phyloP scores from a whole-genome alignment of 2,797 vertebrate genomes.

The Darevskia nairensis region DNA sequence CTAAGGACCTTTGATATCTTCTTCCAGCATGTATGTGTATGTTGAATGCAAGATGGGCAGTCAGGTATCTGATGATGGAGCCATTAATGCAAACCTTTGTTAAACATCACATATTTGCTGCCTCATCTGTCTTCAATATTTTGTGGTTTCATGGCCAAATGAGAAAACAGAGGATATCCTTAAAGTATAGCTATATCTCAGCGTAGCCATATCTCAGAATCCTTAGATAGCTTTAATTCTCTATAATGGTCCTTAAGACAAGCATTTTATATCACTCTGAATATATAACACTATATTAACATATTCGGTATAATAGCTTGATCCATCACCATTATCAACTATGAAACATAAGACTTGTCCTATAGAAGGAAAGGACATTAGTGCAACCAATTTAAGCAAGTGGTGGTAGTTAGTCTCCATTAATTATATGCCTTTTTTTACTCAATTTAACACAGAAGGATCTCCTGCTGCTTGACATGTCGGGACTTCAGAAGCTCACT shows the following conservation, averaged over 20 bases:
- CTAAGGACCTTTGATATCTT: background rate
- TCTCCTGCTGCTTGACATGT: background rate
- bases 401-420: background rate
- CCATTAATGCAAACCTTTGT: background rate
- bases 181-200: background rate
- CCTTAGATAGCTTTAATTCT: conserved; percentile 2
- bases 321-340: background rate
- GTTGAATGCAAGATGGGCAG: no score
- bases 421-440: conserved; percentile 6
- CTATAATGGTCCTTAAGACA: background rate
- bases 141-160: background rate
- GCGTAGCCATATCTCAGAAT: background rate
- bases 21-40: background rate
- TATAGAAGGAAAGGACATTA: conserved; percentile 3
- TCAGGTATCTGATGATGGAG: background rate
- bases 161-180: background rate
- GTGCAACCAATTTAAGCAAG: conserved; percentile 19
- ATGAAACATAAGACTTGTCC: background rate
- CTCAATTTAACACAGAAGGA: conserved; percentile 20
- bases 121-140: background rate
- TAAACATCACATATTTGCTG: background rate
- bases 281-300: conserved; percentile 1
- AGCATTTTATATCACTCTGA: background rate
- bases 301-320: background rate
- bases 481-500: background rate